These are phyloP conservation scores for Cerastis leucographa DNA, from an alignment of 2,888 invertebrate genomes.

Conservation along the genomic window DNA sequence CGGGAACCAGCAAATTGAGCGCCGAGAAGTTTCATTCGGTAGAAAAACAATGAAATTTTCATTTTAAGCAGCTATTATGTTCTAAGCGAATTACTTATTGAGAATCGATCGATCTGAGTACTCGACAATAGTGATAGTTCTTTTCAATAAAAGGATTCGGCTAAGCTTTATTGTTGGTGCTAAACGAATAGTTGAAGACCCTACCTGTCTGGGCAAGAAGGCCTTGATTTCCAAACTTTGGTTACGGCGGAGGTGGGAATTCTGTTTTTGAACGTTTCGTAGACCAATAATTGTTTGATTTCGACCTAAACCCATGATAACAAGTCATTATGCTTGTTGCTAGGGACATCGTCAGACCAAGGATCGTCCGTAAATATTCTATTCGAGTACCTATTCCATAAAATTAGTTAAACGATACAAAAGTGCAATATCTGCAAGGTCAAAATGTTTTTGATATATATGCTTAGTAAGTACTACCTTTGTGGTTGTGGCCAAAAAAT, in stretches of 20 bases:
- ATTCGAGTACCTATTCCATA: neutral
- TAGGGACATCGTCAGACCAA: neutral
- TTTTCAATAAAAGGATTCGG: constrained; percentile 43
- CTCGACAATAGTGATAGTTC: constrained; percentile 25
- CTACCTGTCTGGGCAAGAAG: neutral
- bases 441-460: neutral
- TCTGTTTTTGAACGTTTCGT: neutral
- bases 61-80: neutral
- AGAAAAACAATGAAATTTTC: constrained; percentile 5
- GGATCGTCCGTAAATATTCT: neutral
- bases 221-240: constrained; percentile 20
- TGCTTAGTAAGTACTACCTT: neutral
- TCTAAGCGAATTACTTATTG: constrained; percentile 11
- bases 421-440: neutral
- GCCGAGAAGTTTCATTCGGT: neutral
- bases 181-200: constrained; percentile 18
- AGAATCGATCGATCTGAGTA: constrained; percentile 26
- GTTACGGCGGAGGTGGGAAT: neutral
- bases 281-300: neutral
- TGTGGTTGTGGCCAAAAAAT: neutral
- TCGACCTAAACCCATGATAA: neutral
- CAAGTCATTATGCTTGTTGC: neutral
- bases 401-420: too few relatives aligned
- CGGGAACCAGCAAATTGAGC: neutral
- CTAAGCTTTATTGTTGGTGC: constrained; percentile 39